Percentiles rank a stretch among this genome's conserved stretches.
phyloP scores from a whole-genome alignment of 2,113 vertebrate genomes.

The Atrichornis clamosus region DNA sequence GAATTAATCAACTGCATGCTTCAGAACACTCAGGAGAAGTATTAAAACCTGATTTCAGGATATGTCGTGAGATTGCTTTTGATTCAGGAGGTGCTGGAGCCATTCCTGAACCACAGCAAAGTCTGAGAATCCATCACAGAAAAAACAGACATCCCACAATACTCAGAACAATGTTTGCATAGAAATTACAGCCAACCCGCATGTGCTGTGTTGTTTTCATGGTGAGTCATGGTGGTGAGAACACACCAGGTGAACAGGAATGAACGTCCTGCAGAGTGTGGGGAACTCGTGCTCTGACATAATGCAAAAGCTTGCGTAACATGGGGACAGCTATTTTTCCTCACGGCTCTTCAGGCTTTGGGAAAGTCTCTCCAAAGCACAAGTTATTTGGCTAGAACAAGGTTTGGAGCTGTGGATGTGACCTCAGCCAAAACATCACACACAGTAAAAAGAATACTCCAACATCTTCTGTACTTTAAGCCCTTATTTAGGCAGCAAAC shows the following conservation, averaged over 20 bases:
- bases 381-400: neutral
- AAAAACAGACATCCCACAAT: neutral
- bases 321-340: neutral
- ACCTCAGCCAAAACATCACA: neutral
- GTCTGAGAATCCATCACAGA: neutral
- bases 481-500: neutral
- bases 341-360: neutral
- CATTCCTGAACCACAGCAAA: neutral
- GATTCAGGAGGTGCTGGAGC: neutral
- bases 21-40: neutral
- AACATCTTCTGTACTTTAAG: neutral
- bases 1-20: neutral
- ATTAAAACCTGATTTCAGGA: neutral
- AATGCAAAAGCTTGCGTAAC: neutral
- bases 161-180: neutral
- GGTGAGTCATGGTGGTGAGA: neutral
- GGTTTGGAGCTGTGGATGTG: neutral
- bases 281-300: neutral
- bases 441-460: neutral
- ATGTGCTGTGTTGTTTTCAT: neutral
- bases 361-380: neutral
- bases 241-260: neutral
- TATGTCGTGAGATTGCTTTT: neutral
- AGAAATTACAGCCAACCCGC: neutral
- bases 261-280: rapidly evolving